A percentile compares a stretch with the other conserved stretches of the same genome.
phyloP scores from a whole-genome alignment of 2,113 vertebrate genomes.

The Dolichotis patagonum region DNA sequence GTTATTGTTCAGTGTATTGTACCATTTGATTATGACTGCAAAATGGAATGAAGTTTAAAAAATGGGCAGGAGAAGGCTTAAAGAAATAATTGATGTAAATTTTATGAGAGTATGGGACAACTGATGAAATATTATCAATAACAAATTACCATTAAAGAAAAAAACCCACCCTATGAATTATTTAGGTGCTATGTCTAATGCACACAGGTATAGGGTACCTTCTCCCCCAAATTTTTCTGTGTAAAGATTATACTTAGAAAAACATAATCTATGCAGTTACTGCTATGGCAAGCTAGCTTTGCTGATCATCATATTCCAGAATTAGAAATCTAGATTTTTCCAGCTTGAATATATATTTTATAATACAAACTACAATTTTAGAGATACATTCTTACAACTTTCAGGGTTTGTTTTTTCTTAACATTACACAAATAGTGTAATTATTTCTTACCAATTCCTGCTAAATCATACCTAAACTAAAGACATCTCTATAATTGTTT shows the following conservation, averaged over 20 bases:
- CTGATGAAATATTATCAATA: slow-evolving; percentile 13
- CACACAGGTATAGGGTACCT: background rate
- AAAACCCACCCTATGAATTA: background rate
- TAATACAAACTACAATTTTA: background rate
- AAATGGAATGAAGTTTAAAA: slow-evolving; percentile 1
- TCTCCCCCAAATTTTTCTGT: background rate
- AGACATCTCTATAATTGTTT: background rate
- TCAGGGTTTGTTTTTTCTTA: background rate
- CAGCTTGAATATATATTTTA: background rate
- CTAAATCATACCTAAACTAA: background rate
- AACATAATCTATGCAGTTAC: background rate
- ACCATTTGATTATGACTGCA: background rate
- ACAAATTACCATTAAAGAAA: slow-evolving; percentile 11
- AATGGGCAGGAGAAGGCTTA: background rate
- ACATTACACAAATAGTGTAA: background rate
- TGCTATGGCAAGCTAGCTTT: background rate
- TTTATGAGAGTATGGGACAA: background rate
- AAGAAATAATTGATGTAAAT: background rate
- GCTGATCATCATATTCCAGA: background rate
- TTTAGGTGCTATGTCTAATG: background rate
- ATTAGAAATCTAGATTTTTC: background rate
- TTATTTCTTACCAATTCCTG: background rate
- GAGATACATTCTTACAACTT: background rate
- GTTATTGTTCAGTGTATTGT: background rate
- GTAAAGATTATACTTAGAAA: slow-evolving; percentile 43